These are phyloP conservation scores for Ochropleura plecta DNA, from an alignment of 2,888 invertebrate species.

Conservation along the genomic window DNA sequence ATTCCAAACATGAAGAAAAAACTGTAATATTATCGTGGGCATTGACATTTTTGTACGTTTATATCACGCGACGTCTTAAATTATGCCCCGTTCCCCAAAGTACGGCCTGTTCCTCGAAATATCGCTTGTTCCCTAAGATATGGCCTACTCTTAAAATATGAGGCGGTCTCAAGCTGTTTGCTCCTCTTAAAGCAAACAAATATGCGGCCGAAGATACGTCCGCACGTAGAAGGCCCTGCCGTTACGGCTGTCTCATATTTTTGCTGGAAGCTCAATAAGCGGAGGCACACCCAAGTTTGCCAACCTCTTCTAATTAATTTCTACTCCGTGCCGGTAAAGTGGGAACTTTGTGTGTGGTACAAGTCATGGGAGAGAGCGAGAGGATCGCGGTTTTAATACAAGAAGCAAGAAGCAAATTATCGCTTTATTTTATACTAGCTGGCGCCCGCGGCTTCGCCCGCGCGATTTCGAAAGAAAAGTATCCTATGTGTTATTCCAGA, in stretches of 20 bases:
- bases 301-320: conserved; percentile 89
- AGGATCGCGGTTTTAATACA: not conserved
- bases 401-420: not conserved
- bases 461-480: too few species aligned
- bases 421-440: too few species aligned
- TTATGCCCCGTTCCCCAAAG: not conserved
- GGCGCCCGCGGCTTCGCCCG: too few species aligned
- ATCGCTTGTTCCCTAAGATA: conserved; percentile 25
- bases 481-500: too few species aligned
- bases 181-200: conserved; percentile 56
- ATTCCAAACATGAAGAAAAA: not conserved
- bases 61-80: conserved; percentile 10
- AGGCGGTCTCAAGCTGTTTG: conserved; percentile 43
- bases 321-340: conserved; percentile 86
- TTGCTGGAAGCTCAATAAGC: conserved; percentile 87
- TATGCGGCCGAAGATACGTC: conserved; percentile 59
- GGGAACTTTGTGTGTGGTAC: conserved; percentile 69
- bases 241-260: conserved; percentile 85
- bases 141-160: conserved; percentile 33
- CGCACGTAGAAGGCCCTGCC: conserved; percentile 65
- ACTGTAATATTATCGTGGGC: not conserved
- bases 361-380: conserved; percentile 48
- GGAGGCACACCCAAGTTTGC: conserved; percentile 84
- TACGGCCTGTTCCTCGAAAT: conserved; percentile 2
- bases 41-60: not conserved